Evolutionary conservation across 1,140 invertebrate genomes (phyloP).

Genomic region (Archegozetes longisetosus): DNA sequence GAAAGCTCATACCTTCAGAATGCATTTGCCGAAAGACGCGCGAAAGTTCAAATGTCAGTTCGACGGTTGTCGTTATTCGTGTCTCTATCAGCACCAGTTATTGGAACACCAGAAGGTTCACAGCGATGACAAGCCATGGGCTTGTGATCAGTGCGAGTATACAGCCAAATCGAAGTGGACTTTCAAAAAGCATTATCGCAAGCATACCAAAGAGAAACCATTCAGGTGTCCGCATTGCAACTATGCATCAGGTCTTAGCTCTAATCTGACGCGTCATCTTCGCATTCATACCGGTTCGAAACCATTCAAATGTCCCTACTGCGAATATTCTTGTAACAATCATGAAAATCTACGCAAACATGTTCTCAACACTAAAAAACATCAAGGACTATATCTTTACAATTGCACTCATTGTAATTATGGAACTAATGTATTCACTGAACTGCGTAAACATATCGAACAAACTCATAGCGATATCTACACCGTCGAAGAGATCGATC

Average conservation of each 20-base stretch:
- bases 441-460: slow-evolving; percentile 46
- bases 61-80: slow-evolving; percentile 27
- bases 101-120: slow-evolving; percentile 30
- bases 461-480: slow-evolving; percentile 31
- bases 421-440: slow-evolving; percentile 44
- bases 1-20: slow-evolving; percentile 39
- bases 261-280: slow-evolving; percentile 18
- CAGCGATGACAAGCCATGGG: slow-evolving; percentile 34
- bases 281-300: slow-evolving; percentile 27
- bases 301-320: slow-evolving; percentile 45
- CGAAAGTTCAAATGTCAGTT: slow-evolving; percentile 42
- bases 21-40: slow-evolving; percentile 31
- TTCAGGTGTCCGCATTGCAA: slow-evolving; percentile 28
- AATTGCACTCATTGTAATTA: slow-evolving; percentile 48
- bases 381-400: slow-evolving; percentile 57
- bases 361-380: slow-evolving; percentile 53
- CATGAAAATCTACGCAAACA: slow-evolving; percentile 76
- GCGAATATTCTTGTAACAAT: slow-evolving; percentile 50
- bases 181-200: slow-evolving; percentile 17
- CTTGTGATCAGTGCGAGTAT: slow-evolving; percentile 46
- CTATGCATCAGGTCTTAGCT: slow-evolving; percentile 40
- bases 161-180: slow-evolving; percentile 43
- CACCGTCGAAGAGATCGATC: not conserved
- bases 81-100: slow-evolving; percentile 33
- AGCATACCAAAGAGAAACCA: slow-evolving; percentile 21